phyloP scores from a whole-genome alignment of 2,888 invertebrate genomes.

The Parasteatoda lunata region DNA sequence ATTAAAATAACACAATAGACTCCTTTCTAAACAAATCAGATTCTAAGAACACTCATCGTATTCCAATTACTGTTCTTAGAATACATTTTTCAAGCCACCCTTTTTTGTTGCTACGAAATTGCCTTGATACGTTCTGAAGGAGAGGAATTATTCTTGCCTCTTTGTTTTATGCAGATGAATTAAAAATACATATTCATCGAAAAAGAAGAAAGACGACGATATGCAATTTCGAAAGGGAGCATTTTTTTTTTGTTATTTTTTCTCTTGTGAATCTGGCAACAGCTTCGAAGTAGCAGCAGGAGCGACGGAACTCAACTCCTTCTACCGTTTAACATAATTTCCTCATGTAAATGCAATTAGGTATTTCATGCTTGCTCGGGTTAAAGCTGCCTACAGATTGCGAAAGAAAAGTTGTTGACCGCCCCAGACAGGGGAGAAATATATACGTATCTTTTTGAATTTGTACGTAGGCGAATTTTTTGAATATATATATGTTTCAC shows the following conservation, averaged over 20 bases:
- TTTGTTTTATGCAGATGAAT: conserved; percentile 49
- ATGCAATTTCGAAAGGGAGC: conserved; percentile 23
- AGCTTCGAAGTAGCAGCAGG: neutral
- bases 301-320: conserved; percentile 28
- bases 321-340: conserved; percentile 57
- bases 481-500: neutral
- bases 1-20: too few relatives aligned
- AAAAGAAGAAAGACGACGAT: conserved; percentile 5
- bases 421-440: neutral
- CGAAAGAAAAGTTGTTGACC: neutral
- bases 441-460: neutral
- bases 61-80: neutral
- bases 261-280: conserved; percentile 28
- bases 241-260: conserved; percentile 32
- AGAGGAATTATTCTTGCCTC: neutral
- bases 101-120: neutral
- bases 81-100: neutral
- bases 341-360: conserved; percentile 62
- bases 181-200: conserved; percentile 61
- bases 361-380: conserved; percentile 25
- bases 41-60: neutral
- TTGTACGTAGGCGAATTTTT: neutral
- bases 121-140: neutral
- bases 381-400: conserved; percentile 17
- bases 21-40: neutral